Evolutionary conservation across 2,113 vertebrate species (phyloP), one percentile per base, ranked within the genome.

Genomic region (Bos javanicus): DNA sequence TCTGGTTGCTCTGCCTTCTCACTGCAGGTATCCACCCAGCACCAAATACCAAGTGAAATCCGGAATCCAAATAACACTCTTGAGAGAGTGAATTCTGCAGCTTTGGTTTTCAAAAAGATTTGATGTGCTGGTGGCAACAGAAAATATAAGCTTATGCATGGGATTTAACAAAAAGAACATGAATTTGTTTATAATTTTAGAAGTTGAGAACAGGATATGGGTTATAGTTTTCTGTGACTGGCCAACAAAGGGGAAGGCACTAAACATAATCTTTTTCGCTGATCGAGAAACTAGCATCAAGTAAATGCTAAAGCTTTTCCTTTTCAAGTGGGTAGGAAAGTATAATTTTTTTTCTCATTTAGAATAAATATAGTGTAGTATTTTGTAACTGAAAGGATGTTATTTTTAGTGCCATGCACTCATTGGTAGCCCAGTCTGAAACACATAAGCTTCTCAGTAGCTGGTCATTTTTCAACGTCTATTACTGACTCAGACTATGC

Each of bases 131-230:
- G 60, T 87, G 30, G 16, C 52, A 76, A 84, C 19, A 94, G 64
- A 90, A 97, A 86, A 95, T 64, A 15, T 28, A 83, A 93, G 10
- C 23, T 96, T 90, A 96, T 59, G 48, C 92, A 91, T 0, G 9
- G 6, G 12, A 71, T 62, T 91, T 94, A 92, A 95, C 36, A 81
- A 92, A 96, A 87, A 76, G 7, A 48, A 87, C 62, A 50, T 56
- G 71, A 94, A 97, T 88, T 90, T 95, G 10, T 33, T 95, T 87
- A 64, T 19, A 96, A 95, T 90, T 95, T 95, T 60, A 95, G 80
- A 97, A 87, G 30, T 13, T 92, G 48, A 94, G 26, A 43, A 60
- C 16, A 90, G 39, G 60, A 81, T 39, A 86, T 46, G 86, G 93
- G 93, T 43, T 50, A 87, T 11, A 88, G 39, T 83, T 50, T 92